These are phyloP conservation scores for Zygaena filipendulae DNA, from an alignment of 2,888 invertebrate species.

Conservation along the genomic window DNA sequence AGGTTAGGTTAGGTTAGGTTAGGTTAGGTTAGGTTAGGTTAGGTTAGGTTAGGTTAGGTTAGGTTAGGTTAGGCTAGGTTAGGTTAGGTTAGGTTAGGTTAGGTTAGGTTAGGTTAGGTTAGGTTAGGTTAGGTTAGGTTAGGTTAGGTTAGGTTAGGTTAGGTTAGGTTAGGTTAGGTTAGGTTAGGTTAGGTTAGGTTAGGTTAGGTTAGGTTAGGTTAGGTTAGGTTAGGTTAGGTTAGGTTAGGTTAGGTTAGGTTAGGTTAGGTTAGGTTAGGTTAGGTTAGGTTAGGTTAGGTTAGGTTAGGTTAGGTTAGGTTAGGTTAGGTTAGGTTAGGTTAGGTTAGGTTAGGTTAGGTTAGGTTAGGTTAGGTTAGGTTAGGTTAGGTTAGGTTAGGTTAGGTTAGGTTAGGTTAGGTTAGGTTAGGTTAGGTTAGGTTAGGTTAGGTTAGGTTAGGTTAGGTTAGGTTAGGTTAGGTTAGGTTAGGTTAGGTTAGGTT, in stretches of 20 bases:
- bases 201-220: conserved; percentile 1
- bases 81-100: conserved; percentile 14
- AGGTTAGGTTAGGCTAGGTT: conserved; percentile 14
- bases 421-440: conserved; percentile 1
- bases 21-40: conserved; percentile 17
- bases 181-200: conserved; percentile 1
- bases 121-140: conserved; percentile 1
- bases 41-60: conserved; percentile 14
- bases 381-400: conserved; percentile 1
- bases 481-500: conserved; percentile 1
- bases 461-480: conserved; percentile 1
- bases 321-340: conserved; percentile 1
- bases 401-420: conserved; percentile 1
- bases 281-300: conserved; percentile 1
- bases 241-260: conserved; percentile 1
- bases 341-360: conserved; percentile 1
- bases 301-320: conserved; percentile 1
- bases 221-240: conserved; percentile 1
- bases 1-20: conserved; percentile 18
- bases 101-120: conserved; percentile 3
- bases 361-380: conserved; percentile 1
- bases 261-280: conserved; percentile 1
- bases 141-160: conserved; percentile 1
- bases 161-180: conserved; percentile 1
- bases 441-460: conserved; percentile 1